phyloP scores from a whole-genome alignment of 1,140 invertebrate genomes.

The Araneus ventricosus region DNA sequence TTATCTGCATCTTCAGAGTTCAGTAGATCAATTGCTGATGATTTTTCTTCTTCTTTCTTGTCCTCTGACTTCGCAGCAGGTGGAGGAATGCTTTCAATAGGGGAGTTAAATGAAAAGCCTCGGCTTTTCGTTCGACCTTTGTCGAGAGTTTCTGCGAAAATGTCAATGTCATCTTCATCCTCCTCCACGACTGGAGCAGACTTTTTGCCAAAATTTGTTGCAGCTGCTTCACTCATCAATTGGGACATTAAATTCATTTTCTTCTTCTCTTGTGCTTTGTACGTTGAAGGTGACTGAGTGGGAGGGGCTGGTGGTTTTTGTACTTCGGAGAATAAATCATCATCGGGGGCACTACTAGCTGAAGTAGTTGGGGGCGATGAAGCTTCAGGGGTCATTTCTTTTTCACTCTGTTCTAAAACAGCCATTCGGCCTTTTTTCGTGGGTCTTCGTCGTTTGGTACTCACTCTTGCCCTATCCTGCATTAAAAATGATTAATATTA shows the following conservation, averaged over 20 bases:
- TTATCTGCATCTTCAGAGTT: slow-evolving; percentile 48
- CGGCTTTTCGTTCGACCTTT: slow-evolving; percentile 6
- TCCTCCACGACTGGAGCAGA: neutral
- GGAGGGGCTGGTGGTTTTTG: neutral
- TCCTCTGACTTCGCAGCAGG: neutral
- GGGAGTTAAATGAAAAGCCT: slow-evolving; percentile 46
- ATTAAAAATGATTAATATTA: neutral
- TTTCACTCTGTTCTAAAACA: slow-evolving; percentile 27
- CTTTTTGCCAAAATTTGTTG: slow-evolving; percentile 41
- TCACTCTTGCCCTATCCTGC: slow-evolving; percentile 55
- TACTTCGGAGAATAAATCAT: slow-evolving; percentile 37
- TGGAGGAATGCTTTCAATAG: slow-evolving; percentile 21
- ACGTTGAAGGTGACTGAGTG: neutral
- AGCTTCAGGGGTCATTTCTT: neutral
- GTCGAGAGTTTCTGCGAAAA: slow-evolving; percentile 21
- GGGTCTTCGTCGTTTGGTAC: slow-evolving; percentile 40
- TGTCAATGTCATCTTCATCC: slow-evolving; percentile 63
- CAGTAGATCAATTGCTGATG: neutral
- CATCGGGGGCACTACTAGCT: neutral
- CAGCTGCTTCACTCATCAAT: slow-evolving; percentile 56
- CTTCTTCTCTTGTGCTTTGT: slow-evolving; percentile 66
- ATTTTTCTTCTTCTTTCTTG: neutral
- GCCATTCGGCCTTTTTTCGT: slow-evolving; percentile 59
- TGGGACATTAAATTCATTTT: slow-evolving; percentile 70
- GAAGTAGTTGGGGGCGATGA: neutral